Evolutionary conservation across 2,113 vertebrate genomes (phyloP).

Genomic region (Festucalex cinctus): DNA sequence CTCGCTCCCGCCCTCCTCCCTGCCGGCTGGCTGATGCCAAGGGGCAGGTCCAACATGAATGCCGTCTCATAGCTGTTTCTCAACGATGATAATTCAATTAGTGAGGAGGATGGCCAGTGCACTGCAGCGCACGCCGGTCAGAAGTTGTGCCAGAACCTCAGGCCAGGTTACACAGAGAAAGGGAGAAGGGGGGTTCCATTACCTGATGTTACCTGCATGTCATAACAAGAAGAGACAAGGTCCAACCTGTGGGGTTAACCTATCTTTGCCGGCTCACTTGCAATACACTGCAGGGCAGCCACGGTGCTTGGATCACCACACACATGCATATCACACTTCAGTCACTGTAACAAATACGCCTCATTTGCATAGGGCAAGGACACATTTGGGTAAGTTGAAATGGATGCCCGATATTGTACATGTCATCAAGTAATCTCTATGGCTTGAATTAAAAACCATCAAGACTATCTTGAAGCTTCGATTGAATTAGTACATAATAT

Average conservation of each 20-base stretch:
- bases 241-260: conserved; percentile 44
- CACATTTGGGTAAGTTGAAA: not conserved
- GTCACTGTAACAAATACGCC: not conserved
- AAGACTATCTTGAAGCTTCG: not conserved
- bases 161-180: conserved; percentile 52
- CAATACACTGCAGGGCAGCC: conserved; percentile 11
- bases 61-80: conserved; percentile 62
- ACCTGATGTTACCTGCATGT: conserved; percentile 57
- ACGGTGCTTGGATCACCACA: conserved; percentile 11
- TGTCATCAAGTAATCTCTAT: not conserved
- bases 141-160: conserved; percentile 56
- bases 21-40: conserved; percentile 46
- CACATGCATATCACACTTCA: not conserved
- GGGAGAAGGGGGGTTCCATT: conserved; percentile 43
- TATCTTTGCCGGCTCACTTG: conserved; percentile 40
- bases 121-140: conserved; percentile 50
- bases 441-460: too few relatives aligned
- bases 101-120: conserved; percentile 42
- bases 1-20: conserved; percentile 10
- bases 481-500: not conserved
- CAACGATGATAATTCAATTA: conserved; percentile 71
- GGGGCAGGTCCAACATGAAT: conserved; percentile 66
- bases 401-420: not conserved
- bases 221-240: conserved; percentile 61
- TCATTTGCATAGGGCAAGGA: not conserved